Evolutionary conservation across 2,113 vertebrate genomes (phyloP).

Genomic region (Anguilla japonica): DNA sequence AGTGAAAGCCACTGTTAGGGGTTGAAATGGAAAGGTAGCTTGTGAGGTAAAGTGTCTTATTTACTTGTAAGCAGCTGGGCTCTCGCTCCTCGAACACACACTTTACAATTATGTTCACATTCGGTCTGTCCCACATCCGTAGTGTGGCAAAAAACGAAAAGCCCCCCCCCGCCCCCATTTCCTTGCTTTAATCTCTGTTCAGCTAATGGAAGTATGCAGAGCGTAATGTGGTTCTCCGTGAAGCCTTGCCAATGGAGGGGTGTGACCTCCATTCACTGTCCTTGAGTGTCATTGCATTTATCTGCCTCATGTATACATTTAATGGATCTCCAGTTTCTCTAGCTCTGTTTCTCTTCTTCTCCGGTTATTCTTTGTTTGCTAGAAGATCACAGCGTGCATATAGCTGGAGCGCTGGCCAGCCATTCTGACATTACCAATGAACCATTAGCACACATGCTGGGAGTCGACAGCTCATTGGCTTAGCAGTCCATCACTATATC

Average conservation of each 20-base stretch:
- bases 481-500: neutral
- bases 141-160: neutral
- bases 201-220: neutral
- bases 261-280: neutral
- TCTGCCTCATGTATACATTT: slow-evolving; percentile 3
- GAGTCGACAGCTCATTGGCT: neutral
- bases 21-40: too few relatives aligned
- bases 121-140: neutral
- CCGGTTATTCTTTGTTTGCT: neutral
- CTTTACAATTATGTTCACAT: neutral
- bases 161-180: too few relatives aligned
- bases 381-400: neutral
- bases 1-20: too few relatives aligned
- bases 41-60: too few relatives aligned
- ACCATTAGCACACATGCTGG: neutral
- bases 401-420: neutral
- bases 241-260: neutral
- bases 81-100: too few relatives aligned
- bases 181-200: neutral
- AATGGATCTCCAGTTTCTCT: neutral
- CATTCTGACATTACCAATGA: neutral
- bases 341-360: slow-evolving; percentile 36
- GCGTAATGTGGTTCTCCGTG: neutral
- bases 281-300: neutral
- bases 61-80: too few relatives aligned